These are phyloP conservation scores for Takifugu flavidus DNA, from an alignment of 2,113 vertebrate genomes.

Conservation along the genomic window DNA sequence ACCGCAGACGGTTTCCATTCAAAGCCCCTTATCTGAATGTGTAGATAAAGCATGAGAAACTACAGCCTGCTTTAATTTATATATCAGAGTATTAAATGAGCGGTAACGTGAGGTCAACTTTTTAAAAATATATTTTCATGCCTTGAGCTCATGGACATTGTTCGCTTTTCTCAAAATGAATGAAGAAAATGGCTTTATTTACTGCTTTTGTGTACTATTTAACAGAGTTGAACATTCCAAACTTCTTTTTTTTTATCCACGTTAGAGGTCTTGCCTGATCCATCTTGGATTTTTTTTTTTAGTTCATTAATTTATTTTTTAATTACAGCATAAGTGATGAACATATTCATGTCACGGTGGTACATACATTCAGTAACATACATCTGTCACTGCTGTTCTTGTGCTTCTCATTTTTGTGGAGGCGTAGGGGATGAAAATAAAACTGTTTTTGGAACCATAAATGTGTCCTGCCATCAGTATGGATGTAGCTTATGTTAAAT, in stretches of 20 bases:
- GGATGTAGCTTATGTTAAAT: background rate
- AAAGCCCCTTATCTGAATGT: conserved; percentile 61
- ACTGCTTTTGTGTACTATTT: conserved; percentile 55
- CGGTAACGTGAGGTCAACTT: conserved; percentile 42
- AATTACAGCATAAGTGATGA: conserved; percentile 52
- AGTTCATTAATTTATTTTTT: conserved; percentile 36
- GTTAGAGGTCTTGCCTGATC: conserved; percentile 46
- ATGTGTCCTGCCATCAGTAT: conserved; percentile 24
- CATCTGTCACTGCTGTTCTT: conserved; percentile 64
- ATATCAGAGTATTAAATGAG: conserved; percentile 55
- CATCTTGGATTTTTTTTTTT: conserved; percentile 53
- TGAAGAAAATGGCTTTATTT: conserved; percentile 57
- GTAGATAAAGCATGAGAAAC: conserved; percentile 71
- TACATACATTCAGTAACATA: conserved; percentile 41
- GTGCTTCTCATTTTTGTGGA: conserved; percentile 53
- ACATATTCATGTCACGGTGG: conserved; percentile 54
- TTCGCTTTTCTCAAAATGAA: conserved; percentile 48
- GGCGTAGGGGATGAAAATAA: conserved; percentile 61
- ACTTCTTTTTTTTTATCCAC: conserved; percentile 51
- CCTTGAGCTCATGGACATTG: conserved; percentile 46
- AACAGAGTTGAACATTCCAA: conserved; percentile 44
- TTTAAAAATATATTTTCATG: conserved; percentile 28
- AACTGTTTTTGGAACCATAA: conserved; percentile 63
- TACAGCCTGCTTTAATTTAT: conserved; percentile 63
- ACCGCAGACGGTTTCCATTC: background rate